These are phyloP conservation scores for Antitype chi DNA, from an alignment of 2,888 invertebrate species.

Conservation along the genomic window DNA sequence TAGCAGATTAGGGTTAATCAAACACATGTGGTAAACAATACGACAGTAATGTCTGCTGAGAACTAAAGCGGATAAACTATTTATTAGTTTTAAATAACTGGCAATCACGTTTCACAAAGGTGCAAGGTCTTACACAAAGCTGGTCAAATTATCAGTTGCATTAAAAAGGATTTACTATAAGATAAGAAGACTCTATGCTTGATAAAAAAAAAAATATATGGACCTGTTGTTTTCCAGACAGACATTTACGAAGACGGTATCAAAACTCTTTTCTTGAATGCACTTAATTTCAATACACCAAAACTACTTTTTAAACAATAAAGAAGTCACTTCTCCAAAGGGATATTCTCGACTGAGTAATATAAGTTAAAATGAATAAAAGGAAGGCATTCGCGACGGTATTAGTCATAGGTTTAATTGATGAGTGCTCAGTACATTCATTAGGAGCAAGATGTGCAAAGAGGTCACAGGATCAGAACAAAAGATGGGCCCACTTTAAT, in stretches of 20 bases:
- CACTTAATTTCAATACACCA: conserved; percentile 52
- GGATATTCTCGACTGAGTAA: conserved; percentile 53
- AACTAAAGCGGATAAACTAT: background rate
- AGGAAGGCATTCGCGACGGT: conserved; percentile 24
- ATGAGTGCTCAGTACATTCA: conserved; percentile 57
- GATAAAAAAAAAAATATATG: conserved; percentile 7
- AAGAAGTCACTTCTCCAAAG: conserved; percentile 14
- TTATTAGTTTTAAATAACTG: conserved; percentile 22
- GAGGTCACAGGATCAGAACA: conserved; percentile 45
- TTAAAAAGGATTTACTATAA: conserved; percentile 32
- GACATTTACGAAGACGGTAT: conserved; percentile 48
- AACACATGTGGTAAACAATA: conserved; percentile 12
- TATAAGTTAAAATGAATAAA: conserved; percentile 31
- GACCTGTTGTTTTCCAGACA: conserved; percentile 63
- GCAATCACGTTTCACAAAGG: background rate
- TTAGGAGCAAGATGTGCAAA: conserved; percentile 33
- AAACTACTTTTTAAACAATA: background rate
- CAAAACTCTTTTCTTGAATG: conserved; percentile 43
- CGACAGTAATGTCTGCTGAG: background rate
- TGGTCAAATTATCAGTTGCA: conserved; percentile 18
- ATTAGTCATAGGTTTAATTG: conserved; percentile 64
- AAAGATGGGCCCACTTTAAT: conserved; percentile 41
- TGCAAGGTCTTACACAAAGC: conserved; percentile 8
- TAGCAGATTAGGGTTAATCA: conserved; percentile 7
- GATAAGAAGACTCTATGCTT: conserved; percentile 1